Percentiles rank a stretch among this genome's conserved stretches.
Evolutionary conservation across 2,888 invertebrate species (phyloP).

Genomic region (Dryobota labecula): DNA sequence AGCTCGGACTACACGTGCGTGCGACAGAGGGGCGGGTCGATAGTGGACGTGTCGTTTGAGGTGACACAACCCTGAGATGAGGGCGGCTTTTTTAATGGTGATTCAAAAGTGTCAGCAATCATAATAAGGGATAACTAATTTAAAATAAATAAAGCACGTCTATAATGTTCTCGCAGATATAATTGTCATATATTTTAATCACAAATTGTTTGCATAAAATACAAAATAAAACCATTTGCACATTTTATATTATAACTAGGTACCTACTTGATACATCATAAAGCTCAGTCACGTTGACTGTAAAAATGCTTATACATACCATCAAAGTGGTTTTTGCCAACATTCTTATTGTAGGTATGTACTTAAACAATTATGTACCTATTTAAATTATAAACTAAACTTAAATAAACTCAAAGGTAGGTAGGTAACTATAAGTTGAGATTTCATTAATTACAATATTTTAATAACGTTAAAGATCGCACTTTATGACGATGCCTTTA

Average conservation of each 20-base stretch:
- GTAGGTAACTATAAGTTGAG: constrained; percentile 71
- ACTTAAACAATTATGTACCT: constrained; percentile 66
- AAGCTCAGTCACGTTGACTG: constrained; percentile 57
- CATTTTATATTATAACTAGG: constrained; percentile 45
- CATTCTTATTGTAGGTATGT: constrained; percentile 55
- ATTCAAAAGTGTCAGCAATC: too few relatives aligned
- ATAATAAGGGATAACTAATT: not conserved
- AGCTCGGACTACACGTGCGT: not conserved
- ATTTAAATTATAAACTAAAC: constrained; percentile 64
- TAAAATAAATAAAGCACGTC: constrained; percentile 32
- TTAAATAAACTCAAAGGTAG: constrained; percentile 65
- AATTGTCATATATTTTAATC: constrained; percentile 67
- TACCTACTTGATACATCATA: constrained; percentile 50
- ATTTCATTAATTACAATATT: constrained; percentile 62
- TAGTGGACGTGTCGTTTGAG: too few relatives aligned
- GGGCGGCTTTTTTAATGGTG: too few relatives aligned
- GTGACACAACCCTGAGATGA: too few relatives aligned
- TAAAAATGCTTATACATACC: constrained; percentile 61
- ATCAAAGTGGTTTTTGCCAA: constrained; percentile 56
- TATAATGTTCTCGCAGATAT: constrained; percentile 64
- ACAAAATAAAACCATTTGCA: constrained; percentile 60
- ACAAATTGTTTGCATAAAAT: constrained; percentile 62
- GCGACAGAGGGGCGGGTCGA: not conserved
- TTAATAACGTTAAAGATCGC: constrained; percentile 39
- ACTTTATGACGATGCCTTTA: constrained; percentile 20